phyloP scores from a whole-genome alignment of 2,113 vertebrate genomes.

The Odontophorus gujanensis region DNA sequence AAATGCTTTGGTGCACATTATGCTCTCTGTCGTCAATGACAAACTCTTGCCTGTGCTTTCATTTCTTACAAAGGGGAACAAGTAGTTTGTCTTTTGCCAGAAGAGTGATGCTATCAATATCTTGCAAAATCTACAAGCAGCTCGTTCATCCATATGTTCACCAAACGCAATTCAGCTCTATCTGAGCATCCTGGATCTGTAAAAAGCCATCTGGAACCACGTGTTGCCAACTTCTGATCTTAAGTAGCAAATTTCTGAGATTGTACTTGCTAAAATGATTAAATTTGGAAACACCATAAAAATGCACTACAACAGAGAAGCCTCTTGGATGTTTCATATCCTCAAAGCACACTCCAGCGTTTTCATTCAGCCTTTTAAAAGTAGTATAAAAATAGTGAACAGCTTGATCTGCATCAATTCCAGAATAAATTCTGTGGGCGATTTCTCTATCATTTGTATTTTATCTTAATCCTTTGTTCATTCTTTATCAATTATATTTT shows the following conservation, averaged over 20 bases:
- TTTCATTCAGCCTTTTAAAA: constrained; percentile 3
- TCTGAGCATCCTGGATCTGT: constrained; percentile 2
- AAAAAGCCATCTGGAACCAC: constrained; percentile 49
- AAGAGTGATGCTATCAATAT: neutral
- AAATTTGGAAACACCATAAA: constrained; percentile 27
- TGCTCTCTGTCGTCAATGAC: neutral
- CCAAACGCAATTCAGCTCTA: constrained; percentile 7
- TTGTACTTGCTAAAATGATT: constrained; percentile 25
- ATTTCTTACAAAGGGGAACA: neutral
- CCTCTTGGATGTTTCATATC: neutral
- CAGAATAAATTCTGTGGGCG: neutral
- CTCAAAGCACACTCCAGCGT: neutral
- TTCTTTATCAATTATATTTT: neutral
- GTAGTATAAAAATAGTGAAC: neutral
- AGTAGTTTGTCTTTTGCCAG: constrained; percentile 33
- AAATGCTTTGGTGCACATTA: neutral
- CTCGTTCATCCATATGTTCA: neutral
- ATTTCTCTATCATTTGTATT: neutral
- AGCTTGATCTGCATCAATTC: neutral
- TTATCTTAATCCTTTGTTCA: neutral
- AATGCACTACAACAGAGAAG: neutral
- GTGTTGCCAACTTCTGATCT: constrained; percentile 31
- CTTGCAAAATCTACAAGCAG: constrained; percentile 20
- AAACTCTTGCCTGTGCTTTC: neutral
- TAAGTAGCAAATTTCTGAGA: constrained; percentile 27